Evolutionary conservation across 2,888 invertebrate species (phyloP).

Genomic region (Trissolcus brochymenae): DNA sequence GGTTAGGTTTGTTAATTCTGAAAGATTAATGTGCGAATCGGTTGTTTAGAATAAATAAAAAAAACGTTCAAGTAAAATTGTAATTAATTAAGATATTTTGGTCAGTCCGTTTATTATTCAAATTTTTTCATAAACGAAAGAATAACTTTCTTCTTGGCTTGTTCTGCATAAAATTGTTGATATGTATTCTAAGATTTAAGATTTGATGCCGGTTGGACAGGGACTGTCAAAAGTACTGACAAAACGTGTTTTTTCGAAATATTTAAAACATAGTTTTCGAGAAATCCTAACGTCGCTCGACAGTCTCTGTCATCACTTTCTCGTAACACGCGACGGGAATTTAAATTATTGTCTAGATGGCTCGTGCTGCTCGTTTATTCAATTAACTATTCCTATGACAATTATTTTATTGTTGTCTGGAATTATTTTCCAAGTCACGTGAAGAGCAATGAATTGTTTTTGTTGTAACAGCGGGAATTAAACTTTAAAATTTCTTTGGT

Average conservation of each 20-base stretch:
- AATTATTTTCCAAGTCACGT: constrained; percentile 40
- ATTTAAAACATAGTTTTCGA: constrained; percentile 42
- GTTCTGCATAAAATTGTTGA: background rate
- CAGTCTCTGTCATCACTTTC: constrained; percentile 57
- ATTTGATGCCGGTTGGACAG: too few species aligned
- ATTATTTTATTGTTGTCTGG: constrained; percentile 37
- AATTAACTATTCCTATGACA: constrained; percentile 51
- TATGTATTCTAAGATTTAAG: too few species aligned
- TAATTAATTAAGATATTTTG: too few species aligned
- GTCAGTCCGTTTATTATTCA: too few species aligned
- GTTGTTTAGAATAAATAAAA: too few species aligned
- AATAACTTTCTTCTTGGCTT: background rate
- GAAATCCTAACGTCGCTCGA: constrained; percentile 38
- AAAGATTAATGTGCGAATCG: too few species aligned
- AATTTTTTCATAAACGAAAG: background rate
- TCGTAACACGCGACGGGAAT: constrained; percentile 52
- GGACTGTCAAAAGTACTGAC: too few species aligned
- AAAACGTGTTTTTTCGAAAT: constrained; percentile 11
- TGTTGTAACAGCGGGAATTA: constrained; percentile 13
- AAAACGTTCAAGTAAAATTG: too few species aligned
- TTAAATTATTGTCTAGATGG: constrained; percentile 47
- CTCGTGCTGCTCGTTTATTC: constrained; percentile 50
- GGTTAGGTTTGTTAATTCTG: too few species aligned
- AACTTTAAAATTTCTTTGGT: constrained; percentile 15
- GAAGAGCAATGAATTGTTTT: constrained; percentile 11